These are phyloP conservation scores for Tetramorium bicarinatum DNA, from an alignment of 2,888 invertebrate species.

Conservation along the genomic window DNA sequence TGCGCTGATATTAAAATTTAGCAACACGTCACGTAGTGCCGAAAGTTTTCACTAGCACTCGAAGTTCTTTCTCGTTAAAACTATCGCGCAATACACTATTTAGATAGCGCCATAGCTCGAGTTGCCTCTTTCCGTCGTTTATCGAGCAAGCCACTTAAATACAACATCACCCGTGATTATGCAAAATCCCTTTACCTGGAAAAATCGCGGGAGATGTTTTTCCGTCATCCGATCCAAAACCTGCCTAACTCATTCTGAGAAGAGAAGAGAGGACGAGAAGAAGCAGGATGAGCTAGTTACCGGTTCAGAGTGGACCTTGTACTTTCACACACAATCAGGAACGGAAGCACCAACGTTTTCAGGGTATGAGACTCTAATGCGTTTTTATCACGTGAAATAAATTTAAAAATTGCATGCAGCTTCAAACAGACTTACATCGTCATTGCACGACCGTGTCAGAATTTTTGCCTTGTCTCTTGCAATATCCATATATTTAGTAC, in stretches of 20 bases:
- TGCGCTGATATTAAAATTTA: constrained; percentile 21
- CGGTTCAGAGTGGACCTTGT: background rate
- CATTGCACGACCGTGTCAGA: background rate
- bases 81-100: constrained; percentile 52
- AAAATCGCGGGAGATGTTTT: constrained; percentile 48
- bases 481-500: background rate
- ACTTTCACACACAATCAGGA: constrained; percentile 9
- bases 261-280: background rate
- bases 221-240: constrained; percentile 20
- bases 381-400: constrained; percentile 27
- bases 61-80: constrained; percentile 52
- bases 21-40: constrained; percentile 20
- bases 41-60: constrained; percentile 43
- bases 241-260: background rate
- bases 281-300: background rate
- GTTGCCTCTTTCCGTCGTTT: constrained; percentile 10
- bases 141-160: constrained; percentile 49
- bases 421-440: background rate
- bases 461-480: background rate
- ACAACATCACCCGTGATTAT: constrained; percentile 57
- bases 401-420: background rate
- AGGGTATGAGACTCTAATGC: constrained; percentile 20
- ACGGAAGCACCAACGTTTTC: background rate
- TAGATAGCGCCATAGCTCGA: constrained; percentile 33
- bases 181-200: constrained; percentile 51